Conservation (phyloP, 2,797 vertebrate genomes). For the Amblyraja radiata region DNA sequence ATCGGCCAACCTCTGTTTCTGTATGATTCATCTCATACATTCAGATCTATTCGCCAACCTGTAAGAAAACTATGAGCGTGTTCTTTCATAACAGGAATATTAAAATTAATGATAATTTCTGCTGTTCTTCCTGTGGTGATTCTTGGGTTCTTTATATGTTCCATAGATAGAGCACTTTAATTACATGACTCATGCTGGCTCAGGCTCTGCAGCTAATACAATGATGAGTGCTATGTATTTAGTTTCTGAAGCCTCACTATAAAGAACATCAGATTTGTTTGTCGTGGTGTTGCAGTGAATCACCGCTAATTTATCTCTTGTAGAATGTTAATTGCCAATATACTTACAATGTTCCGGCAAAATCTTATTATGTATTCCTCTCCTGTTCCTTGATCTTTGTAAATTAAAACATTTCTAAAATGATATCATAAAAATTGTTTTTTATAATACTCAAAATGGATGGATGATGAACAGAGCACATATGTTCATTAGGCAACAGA, state of each 20-base stretch:
- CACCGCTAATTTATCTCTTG: not conserved
- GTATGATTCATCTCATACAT: no score
- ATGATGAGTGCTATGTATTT: not conserved
- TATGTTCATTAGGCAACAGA: not conserved
- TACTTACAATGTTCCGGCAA: not conserved
- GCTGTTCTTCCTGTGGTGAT: not conserved
- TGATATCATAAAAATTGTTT: not conserved
- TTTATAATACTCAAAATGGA: not conserved
- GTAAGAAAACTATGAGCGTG: not conserved
- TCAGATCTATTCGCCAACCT: not conserved
- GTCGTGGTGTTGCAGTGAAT: not conserved
- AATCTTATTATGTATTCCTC: not conserved
- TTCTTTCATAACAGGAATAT: not conserved
- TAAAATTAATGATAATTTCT: not conserved
- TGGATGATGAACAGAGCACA: not conserved
- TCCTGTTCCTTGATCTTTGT: not conserved
- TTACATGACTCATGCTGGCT: conserved; percentile 12
- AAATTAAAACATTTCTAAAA: not conserved
- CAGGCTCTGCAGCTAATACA: not conserved
- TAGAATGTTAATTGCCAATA: not conserved
- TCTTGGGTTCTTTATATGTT: not conserved
- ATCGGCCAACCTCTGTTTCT: not conserved
- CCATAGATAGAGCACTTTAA: conserved; percentile 7
- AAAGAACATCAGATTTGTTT: not conserved
- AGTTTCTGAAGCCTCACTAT: not conserved